Percentiles rank a stretch among this genome's conserved stretches.
These are phyloP conservation scores for Acyrthosiphon pisum DNA, from an alignment of 1,140 invertebrate genomes.

Conservation along the genomic window DNA sequence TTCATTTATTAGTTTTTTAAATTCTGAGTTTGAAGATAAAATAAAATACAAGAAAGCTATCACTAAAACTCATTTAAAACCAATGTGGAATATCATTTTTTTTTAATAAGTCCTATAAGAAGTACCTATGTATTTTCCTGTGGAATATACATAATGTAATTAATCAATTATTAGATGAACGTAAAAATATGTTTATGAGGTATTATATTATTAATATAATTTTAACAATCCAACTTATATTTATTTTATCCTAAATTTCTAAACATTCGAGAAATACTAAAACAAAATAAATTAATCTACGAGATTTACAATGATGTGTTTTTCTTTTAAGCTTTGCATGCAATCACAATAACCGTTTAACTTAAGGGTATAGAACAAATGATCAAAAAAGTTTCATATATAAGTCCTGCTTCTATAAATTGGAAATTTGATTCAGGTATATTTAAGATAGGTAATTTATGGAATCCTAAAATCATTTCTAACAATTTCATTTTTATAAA, in stretches of 20 bases:
- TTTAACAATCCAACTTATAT: not conserved
- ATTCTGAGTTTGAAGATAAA: conserved; percentile 2
- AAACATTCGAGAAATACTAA: not conserved
- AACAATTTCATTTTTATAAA: not conserved
- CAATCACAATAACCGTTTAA: not conserved
- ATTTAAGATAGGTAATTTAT: not conserved
- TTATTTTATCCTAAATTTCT: not conserved
- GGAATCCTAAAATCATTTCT: not conserved
- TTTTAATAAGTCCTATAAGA: not conserved
- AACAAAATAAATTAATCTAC: not conserved
- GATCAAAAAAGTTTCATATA: not conserved
- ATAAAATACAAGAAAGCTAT: not conserved
- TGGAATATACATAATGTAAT: not conserved
- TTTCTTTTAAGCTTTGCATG: not conserved
- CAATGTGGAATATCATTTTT: not conserved
- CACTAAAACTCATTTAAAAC: not conserved
- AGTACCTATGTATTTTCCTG: too few relatives aligned
- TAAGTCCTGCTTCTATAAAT: not conserved
- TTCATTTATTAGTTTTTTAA: conserved; percentile 50
- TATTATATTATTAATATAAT: too few relatives aligned
- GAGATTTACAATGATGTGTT: not conserved
- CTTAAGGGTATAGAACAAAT: not conserved
- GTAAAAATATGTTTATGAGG: not conserved
- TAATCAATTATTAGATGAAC: not conserved
- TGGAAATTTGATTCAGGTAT: not conserved